Conservation (phyloP, 2,113 vertebrate genomes). For the Pimephales promelas region DNA sequence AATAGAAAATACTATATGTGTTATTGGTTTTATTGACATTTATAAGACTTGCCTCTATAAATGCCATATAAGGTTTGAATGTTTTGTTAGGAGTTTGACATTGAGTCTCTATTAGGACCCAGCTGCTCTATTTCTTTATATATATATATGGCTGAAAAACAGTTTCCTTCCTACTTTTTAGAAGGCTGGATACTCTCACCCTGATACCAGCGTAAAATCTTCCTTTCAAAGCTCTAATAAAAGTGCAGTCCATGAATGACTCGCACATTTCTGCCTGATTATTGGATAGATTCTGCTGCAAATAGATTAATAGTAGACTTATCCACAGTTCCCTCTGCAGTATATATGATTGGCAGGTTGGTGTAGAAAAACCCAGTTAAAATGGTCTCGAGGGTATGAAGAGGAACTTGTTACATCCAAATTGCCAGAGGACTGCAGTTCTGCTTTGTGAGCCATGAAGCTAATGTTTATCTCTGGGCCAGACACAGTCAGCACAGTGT, state of each 20-base stretch:
- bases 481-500: slow-evolving; percentile 66
- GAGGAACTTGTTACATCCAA: slow-evolving; percentile 73
- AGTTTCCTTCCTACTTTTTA: slow-evolving; percentile 4
- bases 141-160: background rate
- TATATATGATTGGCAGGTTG: slow-evolving; percentile 75
- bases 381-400: slow-evolving; percentile 72
- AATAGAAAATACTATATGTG: background rate
- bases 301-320: slow-evolving; percentile 59
- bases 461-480: slow-evolving; percentile 80
- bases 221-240: slow-evolving; percentile 33
- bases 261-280: slow-evolving; percentile 46
- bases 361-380: slow-evolving; percentile 74
- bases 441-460: slow-evolving; percentile 85
- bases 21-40: background rate
- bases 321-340: slow-evolving; percentile 44
- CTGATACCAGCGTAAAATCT: slow-evolving; percentile 4
- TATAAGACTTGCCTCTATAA: too few relatives aligned
- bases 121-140: background rate
- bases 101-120: background rate
- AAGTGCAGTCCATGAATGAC: slow-evolving; percentile 40
- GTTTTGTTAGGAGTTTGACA: slow-evolving; percentile 11
- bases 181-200: background rate
- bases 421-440: slow-evolving; percentile 77
- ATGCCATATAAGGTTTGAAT: background rate
- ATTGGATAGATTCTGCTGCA: slow-evolving; percentile 55